Percentiles rank a stretch among this genome's conserved stretches.
phyloP scores from a whole-genome alignment of 1,140 invertebrate species.

The Drosophila leontia region DNA sequence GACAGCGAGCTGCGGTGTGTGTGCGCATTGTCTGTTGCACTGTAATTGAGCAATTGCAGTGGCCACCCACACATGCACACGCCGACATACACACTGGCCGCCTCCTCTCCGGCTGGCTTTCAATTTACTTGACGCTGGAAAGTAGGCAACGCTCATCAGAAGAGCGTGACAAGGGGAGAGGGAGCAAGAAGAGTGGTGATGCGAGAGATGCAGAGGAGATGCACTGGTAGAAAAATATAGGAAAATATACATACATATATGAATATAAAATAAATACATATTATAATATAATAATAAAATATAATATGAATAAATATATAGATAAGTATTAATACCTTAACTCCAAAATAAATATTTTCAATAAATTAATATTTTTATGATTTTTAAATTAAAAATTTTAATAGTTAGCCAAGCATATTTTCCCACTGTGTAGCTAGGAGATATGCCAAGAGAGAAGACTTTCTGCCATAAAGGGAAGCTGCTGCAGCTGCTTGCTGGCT shows the following conservation, averaged over 20 bases:
- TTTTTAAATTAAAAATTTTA: no score
- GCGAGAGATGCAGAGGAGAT: neutral
- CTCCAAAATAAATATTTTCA: neutral
- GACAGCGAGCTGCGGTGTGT: constrained; percentile 14
- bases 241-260: no score
- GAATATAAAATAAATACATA: no score
- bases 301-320: no score
- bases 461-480: neutral
- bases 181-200: neutral
- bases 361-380: neutral
- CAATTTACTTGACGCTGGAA: constrained; percentile 65
- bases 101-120: constrained; percentile 13
- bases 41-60: constrained; percentile 80
- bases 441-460: constrained; percentile 5
- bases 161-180: neutral
- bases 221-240: neutral
- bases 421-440: neutral
- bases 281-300: no score
- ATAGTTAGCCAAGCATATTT: neutral
- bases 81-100: constrained; percentile 5
- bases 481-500: constrained; percentile 1
- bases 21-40: constrained; percentile 65
- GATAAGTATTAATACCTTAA: neutral
- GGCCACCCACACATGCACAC: constrained; percentile 38
- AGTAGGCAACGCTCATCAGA: constrained; percentile 69